Evolutionary conservation across 2,113 vertebrate genomes (phyloP), one percentile per base, ranked within the genome.

Genomic region (Paracanthobrama guichenoti): DNA sequence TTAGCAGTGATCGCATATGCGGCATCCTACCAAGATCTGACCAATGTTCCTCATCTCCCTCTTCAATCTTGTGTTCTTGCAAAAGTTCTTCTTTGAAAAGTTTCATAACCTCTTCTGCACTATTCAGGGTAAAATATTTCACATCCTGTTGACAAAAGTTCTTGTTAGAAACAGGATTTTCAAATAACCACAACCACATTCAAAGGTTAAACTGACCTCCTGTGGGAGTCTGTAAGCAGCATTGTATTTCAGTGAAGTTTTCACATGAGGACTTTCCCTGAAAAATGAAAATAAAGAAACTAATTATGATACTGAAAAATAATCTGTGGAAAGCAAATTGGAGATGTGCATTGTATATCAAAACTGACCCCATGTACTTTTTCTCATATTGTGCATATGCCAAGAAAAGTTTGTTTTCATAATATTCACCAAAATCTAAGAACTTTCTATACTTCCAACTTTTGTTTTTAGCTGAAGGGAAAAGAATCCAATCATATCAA

Each of bases 51-150:
- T 90, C 89, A 18, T 79, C 87, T 0, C 94, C 92, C 0, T 91
- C 90, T 5, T 90, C 87, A 13, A 22, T 76, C 62, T 50, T 39
- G 85, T 24, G 69, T 74, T 93, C 93, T 0, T 14, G 90, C 75
- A 86, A 46, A 60, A 79, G 84, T 89, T 87, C 87, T 77, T 24
- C 89, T 84, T 82, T 94, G 57, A 98, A 93, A 60, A 95, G 90
- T 31, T 93, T 93, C 82, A 96, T 4, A 82, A 97, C 91, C 80
- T 95, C 96, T 46, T 97, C 95, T 0, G 92, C 82, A 87, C 94
- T 93, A 87, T 92, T 92, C 82, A 97, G 88, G 18, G 92, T 92
- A 88, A 97, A 87, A 88, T 95, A 98, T 80, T 95, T 95, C 80
- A 98, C 86, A 80, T 95, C 93, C 48, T 92, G 95, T 96, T 97